A percentile compares a stretch with the other conserved stretches of the same genome.
Evolutionary conservation across 2,888 invertebrate genomes (phyloP).

Genomic region (Protodeltote pygarga): DNA sequence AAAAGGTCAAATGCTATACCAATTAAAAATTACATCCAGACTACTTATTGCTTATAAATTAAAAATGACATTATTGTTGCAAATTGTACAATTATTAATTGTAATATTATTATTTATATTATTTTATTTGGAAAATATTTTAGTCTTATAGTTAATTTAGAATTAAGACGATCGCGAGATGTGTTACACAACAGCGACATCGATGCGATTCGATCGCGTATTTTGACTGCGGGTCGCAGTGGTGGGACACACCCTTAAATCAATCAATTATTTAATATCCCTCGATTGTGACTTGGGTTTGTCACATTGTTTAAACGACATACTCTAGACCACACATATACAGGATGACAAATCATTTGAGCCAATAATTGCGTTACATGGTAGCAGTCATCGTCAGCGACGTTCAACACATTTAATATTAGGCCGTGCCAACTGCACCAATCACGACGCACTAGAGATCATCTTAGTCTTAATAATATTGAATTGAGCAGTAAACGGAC

Average conservation of each 20-base stretch:
- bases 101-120: constrained; percentile 39
- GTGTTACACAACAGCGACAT: constrained; percentile 32
- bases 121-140: constrained; percentile 48
- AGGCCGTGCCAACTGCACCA: constrained; percentile 73
- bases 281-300: constrained; percentile 30
- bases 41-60: constrained; percentile 54
- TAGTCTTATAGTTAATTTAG: constrained; percentile 55
- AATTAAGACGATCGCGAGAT: constrained; percentile 45
- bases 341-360: constrained; percentile 46
- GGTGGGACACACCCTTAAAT: constrained; percentile 36
- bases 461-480: constrained; percentile 73
- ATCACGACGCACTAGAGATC: constrained; percentile 69
- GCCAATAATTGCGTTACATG: constrained; percentile 58
- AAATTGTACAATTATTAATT: constrained; percentile 50
- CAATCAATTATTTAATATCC: constrained; percentile 44
- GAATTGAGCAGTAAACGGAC: constrained; percentile 83
- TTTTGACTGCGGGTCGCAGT: constrained; percentile 12
- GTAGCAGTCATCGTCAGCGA: constrained; percentile 57
- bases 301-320: constrained; percentile 23
- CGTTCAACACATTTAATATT: constrained; percentile 59
- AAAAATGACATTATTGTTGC: constrained; percentile 51
- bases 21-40: constrained; percentile 42
- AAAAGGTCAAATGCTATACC: constrained; percentile 46
- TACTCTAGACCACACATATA: constrained; percentile 32
- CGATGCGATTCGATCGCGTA: constrained; percentile 5